Evolutionary conservation across 2,113 vertebrate species (phyloP).

Genomic region (Zootoca vivipara): DNA sequence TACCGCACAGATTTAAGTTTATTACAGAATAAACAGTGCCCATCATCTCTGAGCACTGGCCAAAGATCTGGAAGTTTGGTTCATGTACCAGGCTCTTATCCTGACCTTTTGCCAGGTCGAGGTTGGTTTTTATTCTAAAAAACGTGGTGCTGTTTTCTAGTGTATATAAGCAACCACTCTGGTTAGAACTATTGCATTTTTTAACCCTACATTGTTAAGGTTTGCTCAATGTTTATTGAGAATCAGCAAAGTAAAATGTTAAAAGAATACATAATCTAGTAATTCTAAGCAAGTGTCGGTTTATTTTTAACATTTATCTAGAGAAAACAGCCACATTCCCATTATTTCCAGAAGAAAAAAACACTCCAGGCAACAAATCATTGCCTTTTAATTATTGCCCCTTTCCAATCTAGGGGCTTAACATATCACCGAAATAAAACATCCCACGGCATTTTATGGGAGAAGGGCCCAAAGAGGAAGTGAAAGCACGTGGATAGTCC

Average conservation of each 20-base stretch:
- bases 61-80: background rate
- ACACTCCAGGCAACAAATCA: background rate
- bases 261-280: background rate
- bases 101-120: background rate
- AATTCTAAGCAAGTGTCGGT: constrained; percentile 38
- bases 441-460: constrained; percentile 3
- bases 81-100: background rate
- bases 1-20: background rate
- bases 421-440: constrained; percentile 32
- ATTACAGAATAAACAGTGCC: too few relatives aligned
- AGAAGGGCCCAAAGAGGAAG: constrained; percentile 36
- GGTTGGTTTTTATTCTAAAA: background rate
- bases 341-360: constrained; percentile 2
- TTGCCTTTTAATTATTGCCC: constrained; percentile 42
- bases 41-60: too few relatives aligned
- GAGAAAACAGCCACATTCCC: constrained; percentile 43
- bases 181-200: too few relatives aligned
- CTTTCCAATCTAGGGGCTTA: constrained; percentile 25
- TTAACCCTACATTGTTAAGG: too few relatives aligned
- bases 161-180: too few relatives aligned
- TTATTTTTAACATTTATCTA: constrained; percentile 7
- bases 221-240: too few relatives aligned
- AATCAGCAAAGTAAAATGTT: too few relatives aligned
- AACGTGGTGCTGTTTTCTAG: too few relatives aligned
- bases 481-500: constrained; percentile 38